A percentile compares a stretch with the other conserved stretches of the same genome.
phyloP scores from a whole-genome alignment of 2,888 invertebrate genomes.

The Anagyrus pseudococci region DNA sequence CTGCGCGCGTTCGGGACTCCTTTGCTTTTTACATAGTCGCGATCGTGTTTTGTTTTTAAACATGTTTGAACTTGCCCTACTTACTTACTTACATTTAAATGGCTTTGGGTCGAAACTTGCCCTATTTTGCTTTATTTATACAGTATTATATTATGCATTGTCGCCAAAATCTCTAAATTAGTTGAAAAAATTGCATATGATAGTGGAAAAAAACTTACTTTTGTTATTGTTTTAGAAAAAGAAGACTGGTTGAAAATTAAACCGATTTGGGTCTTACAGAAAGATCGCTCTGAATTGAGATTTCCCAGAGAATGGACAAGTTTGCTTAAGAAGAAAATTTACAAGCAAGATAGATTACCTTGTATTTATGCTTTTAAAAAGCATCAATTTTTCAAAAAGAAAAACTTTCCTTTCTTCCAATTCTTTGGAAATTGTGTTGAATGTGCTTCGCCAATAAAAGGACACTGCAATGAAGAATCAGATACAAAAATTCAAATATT shows the following conservation, averaged over 20 bases:
- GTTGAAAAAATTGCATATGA: no score
- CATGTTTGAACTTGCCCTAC: no score
- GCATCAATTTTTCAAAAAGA: conserved; percentile 8
- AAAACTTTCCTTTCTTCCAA: conserved; percentile 18
- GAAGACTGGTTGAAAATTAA: conserved; percentile 12
- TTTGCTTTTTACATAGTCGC: no score
- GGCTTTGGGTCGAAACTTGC: no score
- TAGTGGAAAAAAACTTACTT: no score
- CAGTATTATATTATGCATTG: no score
- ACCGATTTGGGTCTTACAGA: conserved; percentile 4
- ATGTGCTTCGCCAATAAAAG: neutral
- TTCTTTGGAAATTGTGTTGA: conserved; percentile 15
- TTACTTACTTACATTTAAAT: no score
- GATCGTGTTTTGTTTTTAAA: no score
- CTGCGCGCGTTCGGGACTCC: no score
- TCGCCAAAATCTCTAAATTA: no score
- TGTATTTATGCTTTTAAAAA: conserved; percentile 16
- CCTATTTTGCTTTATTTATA: no score
- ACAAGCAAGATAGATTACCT: conserved; percentile 2
- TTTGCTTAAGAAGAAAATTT: conserved; percentile 7
- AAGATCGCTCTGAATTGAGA: conserved; percentile 9
- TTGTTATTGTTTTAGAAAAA: neutral
- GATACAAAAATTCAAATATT: neutral
- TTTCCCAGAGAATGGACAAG: conserved; percentile 9
- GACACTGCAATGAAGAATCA: conserved; percentile 7